Percentiles rank a stretch among this genome's conserved stretches.
Evolutionary conservation across 2,888 invertebrate species (phyloP).

Genomic region (Lithodes maja): DNA sequence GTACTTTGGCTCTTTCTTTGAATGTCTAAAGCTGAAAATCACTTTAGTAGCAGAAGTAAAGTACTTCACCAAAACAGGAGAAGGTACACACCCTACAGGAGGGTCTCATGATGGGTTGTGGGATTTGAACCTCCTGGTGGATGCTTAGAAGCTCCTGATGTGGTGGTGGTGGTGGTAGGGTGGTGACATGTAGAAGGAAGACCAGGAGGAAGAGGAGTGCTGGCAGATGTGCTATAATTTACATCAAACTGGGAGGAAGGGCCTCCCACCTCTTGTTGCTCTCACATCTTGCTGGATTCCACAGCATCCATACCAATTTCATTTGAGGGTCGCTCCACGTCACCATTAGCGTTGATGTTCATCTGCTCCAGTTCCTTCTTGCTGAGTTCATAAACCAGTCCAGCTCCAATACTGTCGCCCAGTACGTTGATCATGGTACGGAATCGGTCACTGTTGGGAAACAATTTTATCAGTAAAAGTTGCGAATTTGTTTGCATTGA

Average conservation of each 20-base stretch:
- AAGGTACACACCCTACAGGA: constrained; percentile 33
- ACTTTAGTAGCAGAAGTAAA: not conserved
- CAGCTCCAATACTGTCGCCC: constrained; percentile 71
- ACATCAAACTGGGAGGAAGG: constrained; percentile 38
- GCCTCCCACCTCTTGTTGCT: not conserved
- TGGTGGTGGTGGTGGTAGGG: constrained; percentile 14
- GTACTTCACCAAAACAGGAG: not conserved
- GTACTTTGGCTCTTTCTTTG: not conserved
- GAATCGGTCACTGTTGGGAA: constrained; percentile 68
- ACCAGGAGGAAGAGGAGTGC: constrained; percentile 5
- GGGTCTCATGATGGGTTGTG: constrained; percentile 52
- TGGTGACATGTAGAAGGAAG: not conserved
- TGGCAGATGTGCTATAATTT: constrained; percentile 26
- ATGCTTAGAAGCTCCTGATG: constrained; percentile 19
- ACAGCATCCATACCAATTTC: constrained; percentile 67
- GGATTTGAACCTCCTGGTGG: constrained; percentile 11
- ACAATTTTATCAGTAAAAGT: not conserved
- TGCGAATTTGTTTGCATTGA: no score
- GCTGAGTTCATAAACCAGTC: constrained; percentile 71
- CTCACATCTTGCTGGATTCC: constrained; percentile 70
- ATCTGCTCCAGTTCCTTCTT: constrained; percentile 67
- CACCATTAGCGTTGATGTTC: constrained; percentile 62
- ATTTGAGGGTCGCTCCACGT: constrained; percentile 66
- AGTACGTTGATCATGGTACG: constrained; percentile 71
- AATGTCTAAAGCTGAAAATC: not conserved